Conservation (phyloP, 2,113 vertebrate genomes). For the Pelodiscus sinensis region DNA sequence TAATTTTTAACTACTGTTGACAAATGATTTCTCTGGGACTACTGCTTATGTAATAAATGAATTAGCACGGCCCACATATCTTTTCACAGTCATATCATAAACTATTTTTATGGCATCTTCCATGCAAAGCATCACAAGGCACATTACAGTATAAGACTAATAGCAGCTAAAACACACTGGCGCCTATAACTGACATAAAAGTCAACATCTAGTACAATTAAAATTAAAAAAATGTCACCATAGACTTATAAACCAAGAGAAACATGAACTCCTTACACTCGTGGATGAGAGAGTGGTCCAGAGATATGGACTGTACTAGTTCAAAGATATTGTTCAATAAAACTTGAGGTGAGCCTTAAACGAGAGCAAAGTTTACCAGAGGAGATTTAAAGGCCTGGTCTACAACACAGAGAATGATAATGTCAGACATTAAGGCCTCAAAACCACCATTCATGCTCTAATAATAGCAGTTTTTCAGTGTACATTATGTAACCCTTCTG, state of each 20-base stretch:
- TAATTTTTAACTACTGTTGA: slow-evolving; percentile 55
- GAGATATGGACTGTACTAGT: neutral
- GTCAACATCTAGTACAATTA: slow-evolving; percentile 28
- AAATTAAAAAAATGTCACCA: slow-evolving; percentile 42
- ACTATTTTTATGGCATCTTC: slow-evolving; percentile 60
- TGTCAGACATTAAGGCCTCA: neutral
- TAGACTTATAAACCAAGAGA: slow-evolving; percentile 3
- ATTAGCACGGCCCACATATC: slow-evolving; percentile 38
- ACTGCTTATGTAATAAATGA: slow-evolving; percentile 45
- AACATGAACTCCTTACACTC: neutral
- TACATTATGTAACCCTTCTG: no score
- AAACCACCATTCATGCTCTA: neutral
- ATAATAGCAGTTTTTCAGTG: neutral
- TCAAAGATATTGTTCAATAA: neutral
- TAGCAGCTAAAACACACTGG: slow-evolving; percentile 57
- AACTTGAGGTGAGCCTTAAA: neutral
- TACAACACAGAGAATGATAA: neutral
- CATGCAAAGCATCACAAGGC: slow-evolving; percentile 38
- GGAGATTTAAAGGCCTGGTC: neutral
- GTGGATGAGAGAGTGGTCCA: neutral
- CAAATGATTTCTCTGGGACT: slow-evolving; percentile 50
- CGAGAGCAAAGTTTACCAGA: neutral
- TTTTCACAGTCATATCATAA: slow-evolving; percentile 59
- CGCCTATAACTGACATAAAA: slow-evolving; percentile 45
- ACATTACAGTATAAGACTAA: slow-evolving; percentile 63